A percentile compares a stretch with the other conserved stretches of the same genome.
Conservation (phyloP, 1,140 invertebrate species). For the Stenopsyche tienmushanensis region DNA sequence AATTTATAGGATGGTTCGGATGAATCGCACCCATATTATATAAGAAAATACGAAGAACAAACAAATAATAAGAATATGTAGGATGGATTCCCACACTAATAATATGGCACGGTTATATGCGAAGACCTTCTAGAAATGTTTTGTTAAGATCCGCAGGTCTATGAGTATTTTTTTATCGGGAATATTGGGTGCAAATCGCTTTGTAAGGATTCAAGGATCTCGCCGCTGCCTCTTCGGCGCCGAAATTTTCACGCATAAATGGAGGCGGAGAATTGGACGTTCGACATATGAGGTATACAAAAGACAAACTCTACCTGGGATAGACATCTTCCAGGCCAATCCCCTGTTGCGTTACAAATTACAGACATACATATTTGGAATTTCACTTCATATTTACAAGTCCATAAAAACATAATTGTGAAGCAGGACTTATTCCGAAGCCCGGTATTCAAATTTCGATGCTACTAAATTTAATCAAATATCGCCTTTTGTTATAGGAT, state of each 20-base stretch:
- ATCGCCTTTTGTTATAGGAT: background rate
- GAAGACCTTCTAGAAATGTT: no score
- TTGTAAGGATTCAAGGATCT: background rate
- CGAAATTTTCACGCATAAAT: conserved; percentile 9
- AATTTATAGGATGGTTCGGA: conserved; percentile 8
- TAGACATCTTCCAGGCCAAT: no score
- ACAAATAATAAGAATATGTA: background rate
- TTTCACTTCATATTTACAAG: no score
- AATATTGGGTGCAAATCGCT: background rate
- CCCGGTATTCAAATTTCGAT: no score
- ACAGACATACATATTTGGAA: no score
- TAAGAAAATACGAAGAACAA: no score
- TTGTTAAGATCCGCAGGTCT: background rate
- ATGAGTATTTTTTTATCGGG: background rate
- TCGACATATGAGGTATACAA: background rate
- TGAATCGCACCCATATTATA: no score
- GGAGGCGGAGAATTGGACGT: background rate
- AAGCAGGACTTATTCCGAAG: background rate
- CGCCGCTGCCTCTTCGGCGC: background rate
- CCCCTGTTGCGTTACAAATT: no score
- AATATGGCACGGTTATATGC: no score
- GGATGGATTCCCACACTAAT: background rate
- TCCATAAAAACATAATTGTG: background rate
- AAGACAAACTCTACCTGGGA: background rate
- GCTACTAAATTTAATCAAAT: no score